A percentile compares a stretch with the other conserved stretches of the same genome.
Conservation (phyloP, 2,888 invertebrate genomes). For the Monopis laevigella region DNA sequence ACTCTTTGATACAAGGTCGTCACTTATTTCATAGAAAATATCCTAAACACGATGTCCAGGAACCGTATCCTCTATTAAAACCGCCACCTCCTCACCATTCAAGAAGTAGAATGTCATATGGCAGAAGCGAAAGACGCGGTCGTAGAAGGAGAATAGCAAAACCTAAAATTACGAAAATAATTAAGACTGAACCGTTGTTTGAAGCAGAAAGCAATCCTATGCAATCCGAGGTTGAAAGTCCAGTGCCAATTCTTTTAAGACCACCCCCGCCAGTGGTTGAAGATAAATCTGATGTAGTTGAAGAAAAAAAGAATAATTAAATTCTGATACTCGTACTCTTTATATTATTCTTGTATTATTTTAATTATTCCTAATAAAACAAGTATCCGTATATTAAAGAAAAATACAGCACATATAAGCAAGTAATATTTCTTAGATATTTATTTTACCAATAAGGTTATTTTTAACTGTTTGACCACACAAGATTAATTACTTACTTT, state of each 20-base stretch:
- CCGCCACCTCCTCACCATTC: conserved; percentile 45
- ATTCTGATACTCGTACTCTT: too few relatives aligned
- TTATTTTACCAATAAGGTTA: too few relatives aligned
- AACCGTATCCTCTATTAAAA: conserved; percentile 53
- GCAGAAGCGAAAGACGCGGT: conserved; percentile 34
- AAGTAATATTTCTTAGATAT: not conserved
- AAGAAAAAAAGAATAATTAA: conserved; percentile 18
- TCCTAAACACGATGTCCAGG: conserved; percentile 38
- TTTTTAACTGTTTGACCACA: too few relatives aligned
- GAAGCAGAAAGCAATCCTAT: conserved; percentile 34
- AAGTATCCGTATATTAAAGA: not conserved
- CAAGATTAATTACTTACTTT: too few relatives aligned
- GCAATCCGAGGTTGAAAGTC: conserved; percentile 23
- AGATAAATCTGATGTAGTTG: conserved; percentile 30
- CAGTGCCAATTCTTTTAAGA: conserved; percentile 34
- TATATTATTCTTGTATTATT: too few relatives aligned
- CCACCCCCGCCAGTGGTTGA: conserved; percentile 38
- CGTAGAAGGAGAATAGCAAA: conserved; percentile 39
- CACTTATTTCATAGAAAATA: conserved; percentile 39
- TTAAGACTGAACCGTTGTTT: conserved; percentile 45
- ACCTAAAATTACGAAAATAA: conserved; percentile 35
- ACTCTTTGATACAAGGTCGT: conserved; percentile 32
- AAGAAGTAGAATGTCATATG: conserved; percentile 29
- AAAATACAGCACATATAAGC: not conserved
- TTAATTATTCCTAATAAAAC: too few relatives aligned